These are phyloP conservation scores for Seladonia tumulorum DNA, from an alignment of 2,888 invertebrate species.

Conservation along the genomic window DNA sequence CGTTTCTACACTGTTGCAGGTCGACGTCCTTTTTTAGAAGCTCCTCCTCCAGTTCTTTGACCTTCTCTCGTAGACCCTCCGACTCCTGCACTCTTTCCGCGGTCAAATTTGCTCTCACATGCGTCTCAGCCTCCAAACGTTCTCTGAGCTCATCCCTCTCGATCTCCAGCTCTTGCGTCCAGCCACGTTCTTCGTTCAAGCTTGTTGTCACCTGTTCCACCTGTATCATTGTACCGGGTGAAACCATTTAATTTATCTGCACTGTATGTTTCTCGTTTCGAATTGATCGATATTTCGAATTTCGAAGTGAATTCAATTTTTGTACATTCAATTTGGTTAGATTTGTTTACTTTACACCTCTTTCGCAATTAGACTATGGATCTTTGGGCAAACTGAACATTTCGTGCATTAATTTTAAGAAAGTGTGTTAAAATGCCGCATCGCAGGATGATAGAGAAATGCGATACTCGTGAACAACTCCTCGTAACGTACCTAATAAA, in stretches of 20 bases:
- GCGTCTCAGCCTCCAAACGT: slow-evolving; percentile 76
- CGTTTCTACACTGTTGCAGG: slow-evolving; percentile 78
- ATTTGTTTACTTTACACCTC: background rate
- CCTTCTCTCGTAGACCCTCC: slow-evolving; percentile 74
- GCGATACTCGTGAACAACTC: background rate
- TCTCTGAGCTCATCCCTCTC: slow-evolving; percentile 79
- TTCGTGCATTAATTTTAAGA: too few species aligned
- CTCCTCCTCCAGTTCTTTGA: slow-evolving; percentile 79
- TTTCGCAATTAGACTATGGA: background rate
- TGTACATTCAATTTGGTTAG: too few species aligned
- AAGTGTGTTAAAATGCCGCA: too few species aligned
- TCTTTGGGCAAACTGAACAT: too few species aligned
- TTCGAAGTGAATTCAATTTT: too few species aligned
- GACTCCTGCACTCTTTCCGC: slow-evolving; percentile 75
- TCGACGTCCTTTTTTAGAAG: slow-evolving; percentile 80
- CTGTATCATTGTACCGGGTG: slow-evolving; percentile 61
- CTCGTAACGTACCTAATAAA: background rate
- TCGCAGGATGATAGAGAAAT: background rate
- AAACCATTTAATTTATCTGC: background rate
- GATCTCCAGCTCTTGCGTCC: slow-evolving; percentile 80
- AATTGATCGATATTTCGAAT: background rate
- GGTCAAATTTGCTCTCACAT: slow-evolving; percentile 73
- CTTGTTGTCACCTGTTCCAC: slow-evolving; percentile 79
- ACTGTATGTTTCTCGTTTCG: background rate
- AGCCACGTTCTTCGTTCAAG: slow-evolving; percentile 80